Base-by-base conservation (phyloP, 2,113 vertebrate genomes). In the Chionodraco myersi region DNA sequence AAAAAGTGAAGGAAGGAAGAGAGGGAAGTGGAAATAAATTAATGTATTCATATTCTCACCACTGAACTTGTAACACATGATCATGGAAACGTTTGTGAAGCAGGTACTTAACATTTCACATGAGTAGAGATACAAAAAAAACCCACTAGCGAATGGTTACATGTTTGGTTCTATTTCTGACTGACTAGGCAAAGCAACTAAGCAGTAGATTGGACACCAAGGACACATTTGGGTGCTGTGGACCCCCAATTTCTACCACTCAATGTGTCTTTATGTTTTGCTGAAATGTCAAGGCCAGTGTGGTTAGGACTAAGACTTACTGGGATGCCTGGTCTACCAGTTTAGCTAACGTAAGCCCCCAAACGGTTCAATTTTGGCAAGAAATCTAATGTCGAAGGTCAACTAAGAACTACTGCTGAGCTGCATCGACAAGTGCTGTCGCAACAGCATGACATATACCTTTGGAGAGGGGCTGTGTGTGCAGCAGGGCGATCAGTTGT, bases 21-120 rank as follows among this genome's bases (percentile, higher is more conserved):
- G 60, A 26, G 6, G 18, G 57, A 79, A 34, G 51, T 18, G 62
- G 72, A 72, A 62, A 57, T 36, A 70, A 21, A 5, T 2, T 47
- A 44, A 56, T 21, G 5, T 34, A 64, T 58, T 62, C 6, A 61
- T 70, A 74, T 45, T 58, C 7, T 79, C 45, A 49, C 13, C 21
- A 45, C 12, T 41, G 26, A 49, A 3, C 10, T 49, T 41, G 36
- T 41, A 51, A 59, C 4, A 47, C 5, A 34, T 21, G 47, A 59
- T 52, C 14, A 34, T 58, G 30, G 18, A 18, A n/a, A 26, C 0
- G 9, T 23, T 41, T 36, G 44, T 14, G 18, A 16, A 18, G 23
- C 30, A 60, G 62, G 54, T 21, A 10, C 15, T 76, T 16, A 52
- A 67, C 56, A 11, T 54, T 53, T 54, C 15, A 13, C 18, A 18